Base-by-base conservation (phyloP, 2,797 vertebrate species). In the Bradypus variegatus region DNA sequence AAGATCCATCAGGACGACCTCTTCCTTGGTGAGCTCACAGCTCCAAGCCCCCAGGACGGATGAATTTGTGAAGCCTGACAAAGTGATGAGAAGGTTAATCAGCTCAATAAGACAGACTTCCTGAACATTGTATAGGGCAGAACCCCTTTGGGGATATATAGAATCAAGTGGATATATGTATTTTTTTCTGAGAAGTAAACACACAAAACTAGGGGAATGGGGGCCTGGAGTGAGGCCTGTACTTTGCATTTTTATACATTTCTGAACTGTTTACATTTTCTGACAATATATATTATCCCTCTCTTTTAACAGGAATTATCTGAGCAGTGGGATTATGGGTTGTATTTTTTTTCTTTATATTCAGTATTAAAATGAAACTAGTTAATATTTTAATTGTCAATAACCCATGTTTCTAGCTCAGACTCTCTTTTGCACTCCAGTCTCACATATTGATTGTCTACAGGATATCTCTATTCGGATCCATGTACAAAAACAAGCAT, bases 321-420 rank as follows among this genome's bases (percentile, higher is more conserved):
- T 92, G 64, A 94, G 62, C 48, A 89, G 21, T 60, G 31, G 36
- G 36, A 75, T 62, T 75, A 79, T 70, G 70, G 10, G 8, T 18
- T 94, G 0, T 65, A 79, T 53, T 91, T 92, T 86, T 86, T 93
- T 90, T 87, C 73, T 67, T 81, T 88, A 81, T 70, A 55, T 6
- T 91, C 92, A 23, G 31, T 92, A 90, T 81, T 86, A 91, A 93
- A 90, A 86, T 88, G 85, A 88, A 94, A 83, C 18, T 76, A n/a
- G 62, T 86, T 91, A 86, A 50, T 81, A 89, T 76, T 89, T 92
- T 86, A 84, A 93, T 90, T 89, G 76, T 78, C 84, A 93, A 87
- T 41, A 67, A 89, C 15, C 48, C 21, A 2, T 77, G 36, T 85
- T 91, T 92, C 73, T 55, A 48, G 9, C 11, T 67, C 67, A 60